phyloP scores from a whole-genome alignment of 2,113 vertebrate genomes.

The Lonchura striata region DNA sequence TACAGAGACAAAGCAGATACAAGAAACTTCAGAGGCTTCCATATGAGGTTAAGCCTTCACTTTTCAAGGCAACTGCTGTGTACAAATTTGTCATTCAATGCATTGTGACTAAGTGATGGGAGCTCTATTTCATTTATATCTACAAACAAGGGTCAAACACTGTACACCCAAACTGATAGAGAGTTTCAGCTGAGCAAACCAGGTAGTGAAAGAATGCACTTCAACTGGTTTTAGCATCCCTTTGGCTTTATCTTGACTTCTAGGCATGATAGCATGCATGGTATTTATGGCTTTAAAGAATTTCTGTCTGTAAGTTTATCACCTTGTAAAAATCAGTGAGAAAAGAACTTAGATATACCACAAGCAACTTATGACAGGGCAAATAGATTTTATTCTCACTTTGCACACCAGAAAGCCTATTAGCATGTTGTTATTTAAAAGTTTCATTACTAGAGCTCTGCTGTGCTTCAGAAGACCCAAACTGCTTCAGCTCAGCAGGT shows the following conservation, averaged over 20 bases:
- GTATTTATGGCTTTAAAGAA: slow-evolving; percentile 77
- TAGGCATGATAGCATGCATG: slow-evolving; percentile 45
- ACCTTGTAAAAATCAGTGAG: slow-evolving; percentile 66
- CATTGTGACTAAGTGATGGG: background rate
- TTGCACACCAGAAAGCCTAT: background rate
- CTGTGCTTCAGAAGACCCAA: background rate
- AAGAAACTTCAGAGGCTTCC: slow-evolving; percentile 55
- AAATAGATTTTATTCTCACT: slow-evolving; percentile 32
- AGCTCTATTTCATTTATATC: background rate
- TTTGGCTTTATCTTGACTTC: slow-evolving; percentile 68
- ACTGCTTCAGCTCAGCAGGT: background rate
- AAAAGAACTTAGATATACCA: slow-evolving; percentile 48
- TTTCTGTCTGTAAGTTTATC: slow-evolving; percentile 66
- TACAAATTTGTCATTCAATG: slow-evolving; percentile 61
- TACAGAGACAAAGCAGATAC: slow-evolving; percentile 65
- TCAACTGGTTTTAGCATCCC: slow-evolving; percentile 52
- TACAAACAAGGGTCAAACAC: slow-evolving; percentile 53
- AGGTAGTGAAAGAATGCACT: slow-evolving; percentile 66
- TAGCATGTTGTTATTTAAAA: slow-evolving; percentile 33
- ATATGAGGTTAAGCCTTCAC: slow-evolving; percentile 44
- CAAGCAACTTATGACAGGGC: slow-evolving; percentile 35
- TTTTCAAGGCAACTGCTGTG: slow-evolving; percentile 49
- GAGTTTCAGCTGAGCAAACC: slow-evolving; percentile 38
- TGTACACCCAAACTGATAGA: background rate
- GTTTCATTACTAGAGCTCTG: slow-evolving; percentile 20